phyloP scores from a whole-genome alignment of 2,113 vertebrate species.

The Pholis gunnellus region DNA sequence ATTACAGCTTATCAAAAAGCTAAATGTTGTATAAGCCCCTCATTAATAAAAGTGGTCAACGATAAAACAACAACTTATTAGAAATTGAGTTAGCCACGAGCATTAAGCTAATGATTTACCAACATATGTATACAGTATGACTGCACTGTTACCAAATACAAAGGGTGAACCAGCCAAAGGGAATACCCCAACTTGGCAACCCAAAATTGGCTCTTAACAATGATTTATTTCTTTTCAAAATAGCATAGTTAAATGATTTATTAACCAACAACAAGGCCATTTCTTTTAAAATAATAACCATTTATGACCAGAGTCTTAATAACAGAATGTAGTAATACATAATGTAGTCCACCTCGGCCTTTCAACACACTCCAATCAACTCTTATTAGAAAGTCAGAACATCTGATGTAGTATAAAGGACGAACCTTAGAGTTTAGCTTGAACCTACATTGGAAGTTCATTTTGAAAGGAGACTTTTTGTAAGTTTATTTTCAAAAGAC shows the following conservation, averaged over 20 bases:
- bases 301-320: neutral
- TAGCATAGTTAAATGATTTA: neutral
- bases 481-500: too few relatives aligned
- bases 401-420: too few relatives aligned
- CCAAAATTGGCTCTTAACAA: neutral
- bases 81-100: neutral
- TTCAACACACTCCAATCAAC: neutral
- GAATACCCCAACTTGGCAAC: neutral
- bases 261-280: neutral
- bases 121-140: neutral
- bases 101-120: neutral
- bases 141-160: neutral
- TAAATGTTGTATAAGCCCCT: neutral
- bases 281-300: neutral
- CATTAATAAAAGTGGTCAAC: neutral
- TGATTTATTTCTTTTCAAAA: neutral
- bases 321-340: too few relatives aligned
- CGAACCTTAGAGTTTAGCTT: neutral
- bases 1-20: neutral
- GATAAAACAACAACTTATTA: neutral
- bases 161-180: neutral
- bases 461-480: too few relatives aligned
- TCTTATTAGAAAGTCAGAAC: neutral
- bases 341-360: too few relatives aligned
- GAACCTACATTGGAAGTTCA: too few relatives aligned